Conservation (phyloP, 2,113 vertebrate species). For the Clarias macrocephalus region DNA sequence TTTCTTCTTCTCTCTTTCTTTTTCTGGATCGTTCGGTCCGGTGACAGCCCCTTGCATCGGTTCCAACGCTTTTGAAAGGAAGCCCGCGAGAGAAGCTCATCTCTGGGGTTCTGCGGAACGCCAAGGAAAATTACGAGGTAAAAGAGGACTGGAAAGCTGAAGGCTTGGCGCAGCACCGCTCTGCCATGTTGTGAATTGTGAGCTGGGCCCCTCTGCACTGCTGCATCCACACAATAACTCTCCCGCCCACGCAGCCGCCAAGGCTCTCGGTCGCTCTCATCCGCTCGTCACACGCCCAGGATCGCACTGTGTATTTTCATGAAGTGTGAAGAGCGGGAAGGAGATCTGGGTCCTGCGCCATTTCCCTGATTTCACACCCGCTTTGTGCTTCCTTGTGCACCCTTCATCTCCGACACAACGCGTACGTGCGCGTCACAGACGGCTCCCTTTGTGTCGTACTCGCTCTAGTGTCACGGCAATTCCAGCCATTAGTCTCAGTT, state of each 20-base stretch:
- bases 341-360: slow-evolving; percentile 8
- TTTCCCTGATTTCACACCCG: slow-evolving; percentile 44
- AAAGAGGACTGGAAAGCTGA: background rate
- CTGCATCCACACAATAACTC: slow-evolving; percentile 19
- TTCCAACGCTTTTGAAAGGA: slow-evolving; percentile 4
- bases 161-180: background rate
- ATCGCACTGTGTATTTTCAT: slow-evolving; percentile 32
- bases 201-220: background rate
- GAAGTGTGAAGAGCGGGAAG: slow-evolving; percentile 22
- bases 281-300: slow-evolving; percentile 38
- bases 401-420: slow-evolving; percentile 36
- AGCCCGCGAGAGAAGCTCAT: background rate
- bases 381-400: slow-evolving; percentile 8
- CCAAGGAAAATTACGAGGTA: background rate
- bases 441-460: slow-evolving; percentile 14
- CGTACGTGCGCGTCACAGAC: background rate
- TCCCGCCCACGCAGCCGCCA: background rate
- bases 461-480: slow-evolving; percentile 19
- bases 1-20: background rate
- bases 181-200: slow-evolving; percentile 6
- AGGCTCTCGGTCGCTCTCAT: slow-evolving; percentile 1
- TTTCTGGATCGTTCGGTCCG: background rate
- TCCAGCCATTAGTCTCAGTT: background rate
- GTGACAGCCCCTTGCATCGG: background rate
- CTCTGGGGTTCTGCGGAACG: background rate